Base-by-base conservation (phyloP, 2,113 vertebrate species). In the human (Homo sapiens) region DNA sequence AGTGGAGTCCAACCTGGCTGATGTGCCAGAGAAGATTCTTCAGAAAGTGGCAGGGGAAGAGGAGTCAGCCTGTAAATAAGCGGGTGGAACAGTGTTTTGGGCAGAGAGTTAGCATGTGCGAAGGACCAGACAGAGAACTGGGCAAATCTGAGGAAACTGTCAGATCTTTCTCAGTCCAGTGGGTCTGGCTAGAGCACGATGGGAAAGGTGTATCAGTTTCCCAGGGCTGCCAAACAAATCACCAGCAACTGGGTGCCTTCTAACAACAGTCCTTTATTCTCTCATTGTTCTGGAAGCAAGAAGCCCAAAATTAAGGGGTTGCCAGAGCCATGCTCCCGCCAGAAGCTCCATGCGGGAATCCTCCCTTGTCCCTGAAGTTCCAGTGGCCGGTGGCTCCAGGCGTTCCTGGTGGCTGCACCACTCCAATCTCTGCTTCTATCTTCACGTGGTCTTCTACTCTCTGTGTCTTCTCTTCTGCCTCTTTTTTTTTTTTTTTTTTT, bases 341-440 rank as follows among this genome's bases (percentile, higher is more conserved):
- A 55, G 55, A 57, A n/a, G 25, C 25, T 61, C 73, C n/a, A 0
- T 1, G 52, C 16, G 48, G 48, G 84, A 59, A 2, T 59, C 50
- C 23, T 78, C 45, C 22, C 23, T 82, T 25, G 40, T 35, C 32
- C 30, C 50, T 35, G 43, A 17, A 73, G 12, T 50, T 57, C 61
- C 8, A 20, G 10, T 20, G 13, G 38, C 52, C 32, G 18, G 55
- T 25, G 32, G 68, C 16, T 30, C 32, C n/a, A 6, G 32, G 25
- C 0, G 0, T 30, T 35, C 5, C 23, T 25, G 14, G 25, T 4
- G 43, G 57, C 55, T 35, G 0, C 13, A 14, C 0, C 18, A 9
- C 3, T 45, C 0, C 13, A 9, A 1, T 52, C 18, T 35, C 64
- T 23, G 25, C 25, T 32, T 93, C 81, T 3, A 0, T 32, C 80